Evolutionary conservation across 2,888 invertebrate species (phyloP).

Genomic region (Nipponacmea schrenckii): DNA sequence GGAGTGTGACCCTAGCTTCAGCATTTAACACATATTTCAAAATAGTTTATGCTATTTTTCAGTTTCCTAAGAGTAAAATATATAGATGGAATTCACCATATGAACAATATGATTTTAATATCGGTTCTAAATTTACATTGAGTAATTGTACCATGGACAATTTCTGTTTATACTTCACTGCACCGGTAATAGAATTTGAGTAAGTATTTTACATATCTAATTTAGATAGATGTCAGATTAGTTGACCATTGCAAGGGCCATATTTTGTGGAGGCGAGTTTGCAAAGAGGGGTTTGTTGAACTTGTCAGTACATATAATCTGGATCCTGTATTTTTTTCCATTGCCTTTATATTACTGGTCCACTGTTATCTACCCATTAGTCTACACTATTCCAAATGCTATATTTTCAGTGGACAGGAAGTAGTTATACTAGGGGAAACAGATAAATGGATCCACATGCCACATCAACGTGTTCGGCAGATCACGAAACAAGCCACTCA

Average conservation of each 20-base stretch:
- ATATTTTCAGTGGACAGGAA: conserved; percentile 10
- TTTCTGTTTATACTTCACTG: conserved; percentile 26
- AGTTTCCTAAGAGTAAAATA: conserved; percentile 19
- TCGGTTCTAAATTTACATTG: conserved; percentile 17
- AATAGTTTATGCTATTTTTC: neutral
- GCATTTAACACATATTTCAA: neutral
- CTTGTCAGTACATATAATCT: neutral
- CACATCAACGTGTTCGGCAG: conserved; percentile 11
- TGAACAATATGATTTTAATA: conserved; percentile 18
- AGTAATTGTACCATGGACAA: conserved; percentile 16
- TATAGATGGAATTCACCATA: conserved; percentile 16
- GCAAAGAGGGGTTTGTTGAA: too few relatives aligned
- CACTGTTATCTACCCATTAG: too few relatives aligned
- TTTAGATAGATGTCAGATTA: neutral
- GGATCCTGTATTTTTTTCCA: neutral
- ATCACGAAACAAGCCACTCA: conserved; percentile 9
- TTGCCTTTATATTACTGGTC: neutral
- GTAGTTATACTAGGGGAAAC: conserved; percentile 17
- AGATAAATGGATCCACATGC: conserved; percentile 20
- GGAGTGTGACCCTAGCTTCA: neutral
- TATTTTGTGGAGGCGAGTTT: too few relatives aligned
- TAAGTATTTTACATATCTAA: neutral
- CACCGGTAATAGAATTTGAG: conserved; percentile 26
- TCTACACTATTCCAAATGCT: too few relatives aligned
- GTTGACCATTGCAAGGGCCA: too few relatives aligned